Base-by-base conservation (phyloP, 2,888 invertebrate species). In the Vannuccia rotundouncinata region DNA sequence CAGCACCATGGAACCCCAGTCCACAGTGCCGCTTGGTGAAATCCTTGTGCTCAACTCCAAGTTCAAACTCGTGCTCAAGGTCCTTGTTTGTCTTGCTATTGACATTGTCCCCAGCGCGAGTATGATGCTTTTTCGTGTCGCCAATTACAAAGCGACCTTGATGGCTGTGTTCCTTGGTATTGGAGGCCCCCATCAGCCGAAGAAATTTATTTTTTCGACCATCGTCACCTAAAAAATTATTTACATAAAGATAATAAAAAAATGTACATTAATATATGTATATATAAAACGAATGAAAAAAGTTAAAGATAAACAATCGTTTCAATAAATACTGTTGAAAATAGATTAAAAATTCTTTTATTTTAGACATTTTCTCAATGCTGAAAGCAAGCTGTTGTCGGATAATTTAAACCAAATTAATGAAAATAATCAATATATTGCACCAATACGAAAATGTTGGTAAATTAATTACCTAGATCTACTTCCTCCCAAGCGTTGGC, bases 401-500 rank as follows among this genome's bases (percentile, higher is more conserved):
- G n/a, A n/a, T n/a, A n/a, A n/a, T n/a, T n/a, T n/a, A n/a, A n/a
- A n/a, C n/a, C n/a, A n/a, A n/a, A n/a, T n/a, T n/a, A n/a, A n/a
- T 45, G 45, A 45, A 45, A 45, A 45, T 45, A 10, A 45, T 17
- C 5, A 45, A 45, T 5, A 45, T 17, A 45, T 45, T 5, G 5
- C 5, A 45, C 17, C 45, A n/a, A n/a, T n/a, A n/a, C n/a, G n/a
- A n/a, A n/a, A n/a, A n/a, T n/a, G n/a, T n/a, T n/a, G n/a, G n/a
- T n/a, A n/a, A n/a, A n/a, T n/a, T n/a, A n/a, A n/a, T n/a, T 2
- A 66, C 66, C 66, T 22, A 66, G 5, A n/a, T 66, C 66, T 22
- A 66, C 66, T 66, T 66, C 66, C 25, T 66, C 66, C 66, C 66
- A 66, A 5, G 66, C 66, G 25, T 66, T 66, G 5, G 66, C 66